phyloP scores from a whole-genome alignment of 2,113 vertebrate species.

The Capra hircus region DNA sequence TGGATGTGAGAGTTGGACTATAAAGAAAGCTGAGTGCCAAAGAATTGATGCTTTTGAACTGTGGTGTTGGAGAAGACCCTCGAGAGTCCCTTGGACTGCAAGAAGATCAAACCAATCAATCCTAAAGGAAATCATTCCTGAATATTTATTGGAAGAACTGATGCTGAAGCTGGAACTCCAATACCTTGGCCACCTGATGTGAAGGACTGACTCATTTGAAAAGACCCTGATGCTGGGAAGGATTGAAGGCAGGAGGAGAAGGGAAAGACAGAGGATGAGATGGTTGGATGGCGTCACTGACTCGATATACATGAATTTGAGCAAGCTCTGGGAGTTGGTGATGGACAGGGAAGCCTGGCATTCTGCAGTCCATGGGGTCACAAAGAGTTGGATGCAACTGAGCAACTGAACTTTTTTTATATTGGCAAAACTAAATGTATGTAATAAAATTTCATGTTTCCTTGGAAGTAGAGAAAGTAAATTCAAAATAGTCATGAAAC shows the following conservation, averaged over 20 bases:
- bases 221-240: background rate
- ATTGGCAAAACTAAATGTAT: background rate
- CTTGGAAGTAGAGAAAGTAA: background rate
- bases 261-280: background rate
- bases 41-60: background rate
- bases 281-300: background rate
- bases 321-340: background rate
- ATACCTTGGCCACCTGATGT: background rate
- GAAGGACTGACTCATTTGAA: background rate
- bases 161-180: background rate
- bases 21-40: background rate
- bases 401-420: background rate
- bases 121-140: background rate
- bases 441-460: background rate
- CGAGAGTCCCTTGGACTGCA: background rate
- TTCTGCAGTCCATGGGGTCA: background rate
- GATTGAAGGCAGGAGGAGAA: background rate
- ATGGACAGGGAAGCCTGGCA: background rate
- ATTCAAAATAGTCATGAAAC: background rate
- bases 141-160: background rate
- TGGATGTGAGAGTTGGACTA: background rate
- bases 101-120: background rate
- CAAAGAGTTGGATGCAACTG: background rate
- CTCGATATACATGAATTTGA: background rate
- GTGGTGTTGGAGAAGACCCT: background rate